Percentiles rank a stretch among this genome's conserved stretches.
These are phyloP conservation scores for Acanthosoma haemorrhoidale DNA, from an alignment of 2,888 invertebrate genomes.

Conservation along the genomic window DNA sequence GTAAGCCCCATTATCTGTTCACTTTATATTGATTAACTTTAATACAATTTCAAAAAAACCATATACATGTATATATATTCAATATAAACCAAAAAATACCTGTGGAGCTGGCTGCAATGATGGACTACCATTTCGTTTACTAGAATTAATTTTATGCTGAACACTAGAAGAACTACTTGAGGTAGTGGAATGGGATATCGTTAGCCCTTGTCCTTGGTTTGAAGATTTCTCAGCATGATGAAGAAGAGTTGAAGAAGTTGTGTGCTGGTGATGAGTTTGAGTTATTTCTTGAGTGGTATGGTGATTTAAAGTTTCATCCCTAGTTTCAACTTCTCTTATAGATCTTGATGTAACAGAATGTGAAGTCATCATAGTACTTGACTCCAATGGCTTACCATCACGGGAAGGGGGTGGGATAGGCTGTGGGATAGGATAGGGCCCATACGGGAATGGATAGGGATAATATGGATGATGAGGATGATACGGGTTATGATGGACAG, in stretches of 20 bases:
- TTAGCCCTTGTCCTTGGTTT: conserved; percentile 50
- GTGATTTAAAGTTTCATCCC: conserved; percentile 52
- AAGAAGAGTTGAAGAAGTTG: conserved; percentile 61
- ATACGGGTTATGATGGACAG: conserved; percentile 65
- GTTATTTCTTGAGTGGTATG: conserved; percentile 62
- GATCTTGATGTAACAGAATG: conserved; percentile 67
- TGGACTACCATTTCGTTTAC: conserved; percentile 42
- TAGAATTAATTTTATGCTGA: conserved; percentile 55
- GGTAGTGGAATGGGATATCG: conserved; percentile 63
- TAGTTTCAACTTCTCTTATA: conserved; percentile 51
- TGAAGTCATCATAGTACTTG: conserved; percentile 59
- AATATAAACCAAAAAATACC: conserved; percentile 34
- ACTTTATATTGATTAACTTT: too few species aligned
- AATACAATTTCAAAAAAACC: too few species aligned
- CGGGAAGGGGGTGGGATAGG: conserved; percentile 45
- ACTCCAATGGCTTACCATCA: conserved; percentile 49
- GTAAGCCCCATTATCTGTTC: too few species aligned
- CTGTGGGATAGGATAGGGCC: conserved; percentile 50
- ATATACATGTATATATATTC: too few species aligned
- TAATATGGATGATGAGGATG: conserved; percentile 54
- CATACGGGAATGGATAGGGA: conserved; percentile 51
- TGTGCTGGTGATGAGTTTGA: conserved; percentile 61
- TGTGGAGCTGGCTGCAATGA: conserved; percentile 38
- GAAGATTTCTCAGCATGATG: conserved; percentile 53
- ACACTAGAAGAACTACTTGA: conserved; percentile 63